phyloP scores from a whole-genome alignment of 2,113 vertebrate genomes.

The Myrmecobius fasciatus region DNA sequence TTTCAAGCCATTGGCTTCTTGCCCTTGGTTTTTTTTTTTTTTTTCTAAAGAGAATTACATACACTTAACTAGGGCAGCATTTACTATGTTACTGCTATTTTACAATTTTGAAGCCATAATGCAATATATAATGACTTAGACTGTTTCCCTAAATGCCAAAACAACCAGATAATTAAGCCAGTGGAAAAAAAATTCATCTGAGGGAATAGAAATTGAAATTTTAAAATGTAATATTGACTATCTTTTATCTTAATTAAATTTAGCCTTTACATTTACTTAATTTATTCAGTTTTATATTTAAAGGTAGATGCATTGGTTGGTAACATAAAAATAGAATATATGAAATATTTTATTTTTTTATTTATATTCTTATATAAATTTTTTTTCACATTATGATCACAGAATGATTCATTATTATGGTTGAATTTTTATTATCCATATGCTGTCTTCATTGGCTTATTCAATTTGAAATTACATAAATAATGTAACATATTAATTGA shows the following conservation, averaged over 20 bases:
- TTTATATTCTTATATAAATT: background rate
- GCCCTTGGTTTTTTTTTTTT: slow-evolving; percentile 20
- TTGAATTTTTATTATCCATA: background rate
- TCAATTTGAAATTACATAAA: slow-evolving; percentile 27
- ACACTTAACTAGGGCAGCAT: background rate
- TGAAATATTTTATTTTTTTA: slow-evolving; percentile 10
- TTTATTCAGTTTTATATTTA: background rate
- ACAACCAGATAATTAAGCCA: background rate
- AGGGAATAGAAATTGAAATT: background rate
- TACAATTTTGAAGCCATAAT: background rate
- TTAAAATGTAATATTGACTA: background rate
- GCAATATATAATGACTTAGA: background rate
- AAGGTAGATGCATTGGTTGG: background rate
- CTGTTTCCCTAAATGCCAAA: slow-evolving; percentile 8
- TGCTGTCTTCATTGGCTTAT: slow-evolving; percentile 14
- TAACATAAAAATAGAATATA: background rate
- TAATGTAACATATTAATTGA: slow-evolving; percentile 11
- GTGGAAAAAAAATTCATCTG: slow-evolving; percentile 3
- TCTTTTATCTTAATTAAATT: background rate
- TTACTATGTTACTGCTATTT: slow-evolving; percentile 29
- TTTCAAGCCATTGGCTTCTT: background rate
- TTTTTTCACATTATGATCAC: background rate
- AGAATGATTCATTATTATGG: background rate
- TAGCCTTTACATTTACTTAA: background rate
- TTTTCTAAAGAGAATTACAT: background rate